Base-by-base conservation (phyloP, 1,140 invertebrate species). In the Anagrus nilaparvatae region DNA sequence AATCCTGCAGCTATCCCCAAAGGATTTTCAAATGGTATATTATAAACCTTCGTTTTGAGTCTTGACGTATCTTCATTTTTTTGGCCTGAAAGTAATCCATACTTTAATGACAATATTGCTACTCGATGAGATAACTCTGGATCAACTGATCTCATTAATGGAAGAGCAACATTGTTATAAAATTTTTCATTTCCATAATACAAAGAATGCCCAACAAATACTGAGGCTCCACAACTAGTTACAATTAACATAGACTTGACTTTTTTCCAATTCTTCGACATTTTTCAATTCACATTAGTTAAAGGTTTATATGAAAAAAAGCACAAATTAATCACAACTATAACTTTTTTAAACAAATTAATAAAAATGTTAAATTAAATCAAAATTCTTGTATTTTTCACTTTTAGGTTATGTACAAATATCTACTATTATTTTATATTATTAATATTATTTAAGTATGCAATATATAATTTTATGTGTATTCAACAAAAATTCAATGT, bases 1-100 rank as follows among this genome's bases (percentile, higher is more conserved):
- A 97, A 98, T 3, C 96, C 96, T 46, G 96, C 96, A 33, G 95
- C 95, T 51, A 98, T 81, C 21, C 96, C 96, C 54, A 99, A 58
- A 1, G 94, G 94, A 71, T 95, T 97, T 44, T 69, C 68, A 34
- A 98, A 81, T 13, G 81, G 55, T 44, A 80, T 61, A 18, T 75
- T 74, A 56, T 86, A 82, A 21, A 96, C 66, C 32, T 66, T 74
- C 0, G 79, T 80, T 58, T 74, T 73, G 49, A 89, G 65, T 41
- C 70, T 62, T 5, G 65, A 40, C 5, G 78, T 69, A 63, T 88
- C 84, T 28, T 70, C 51, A 41, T 61, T 70, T 18, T 54, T 64
- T 44, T 73, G 72, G 39, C 57, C 61, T 14, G 81, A 80, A 32
- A 83, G 66, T 1, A 94, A 34, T 21, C 79, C 76, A 69, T 83